Conservation (phyloP, 2,113 vertebrate genomes). For the Cololabis saira region DNA sequence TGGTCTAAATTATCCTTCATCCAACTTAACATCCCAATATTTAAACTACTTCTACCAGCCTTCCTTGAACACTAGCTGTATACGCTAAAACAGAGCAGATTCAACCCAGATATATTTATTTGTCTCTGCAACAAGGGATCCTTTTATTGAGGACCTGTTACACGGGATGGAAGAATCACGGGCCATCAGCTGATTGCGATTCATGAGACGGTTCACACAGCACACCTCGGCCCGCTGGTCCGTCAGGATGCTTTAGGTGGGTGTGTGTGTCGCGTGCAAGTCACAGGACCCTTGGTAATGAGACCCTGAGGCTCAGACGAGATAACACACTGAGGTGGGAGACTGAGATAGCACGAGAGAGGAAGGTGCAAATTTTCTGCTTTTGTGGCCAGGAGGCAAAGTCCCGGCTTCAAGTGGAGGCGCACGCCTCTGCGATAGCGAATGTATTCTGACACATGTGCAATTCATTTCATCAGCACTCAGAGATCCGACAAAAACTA, state of each 20-base stretch:
- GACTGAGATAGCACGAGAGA: constrained; percentile 49
- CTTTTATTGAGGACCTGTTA: no score
- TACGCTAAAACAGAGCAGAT: no score
- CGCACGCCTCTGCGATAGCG: not conserved
- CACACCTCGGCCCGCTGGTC: constrained; percentile 20
- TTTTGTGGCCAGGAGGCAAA: constrained; percentile 46
- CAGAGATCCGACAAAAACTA: not conserved
- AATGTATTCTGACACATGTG: not conserved
- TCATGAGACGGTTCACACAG: constrained; percentile 13
- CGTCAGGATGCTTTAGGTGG: constrained; percentile 18
- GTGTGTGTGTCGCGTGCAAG: constrained; percentile 39
- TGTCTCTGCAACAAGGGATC: no score
- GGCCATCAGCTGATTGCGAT: constrained; percentile 22
- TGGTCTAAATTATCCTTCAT: no score
- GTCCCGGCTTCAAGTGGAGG: constrained; percentile 4
- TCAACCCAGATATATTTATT: no score
- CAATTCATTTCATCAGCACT: not conserved
- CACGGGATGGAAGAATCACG: not conserved
- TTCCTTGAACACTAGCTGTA: no score
- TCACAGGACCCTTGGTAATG: constrained; percentile 52
- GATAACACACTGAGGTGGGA: constrained; percentile 64
- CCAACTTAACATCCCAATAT: no score
- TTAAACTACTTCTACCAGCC: no score
- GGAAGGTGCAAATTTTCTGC: constrained; percentile 61
- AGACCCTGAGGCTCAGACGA: constrained; percentile 52